Evolutionary conservation across 1,140 invertebrate species (phyloP), one percentile per base, ranked within the genome.

Genomic region (Hypothenemus hampei): DNA sequence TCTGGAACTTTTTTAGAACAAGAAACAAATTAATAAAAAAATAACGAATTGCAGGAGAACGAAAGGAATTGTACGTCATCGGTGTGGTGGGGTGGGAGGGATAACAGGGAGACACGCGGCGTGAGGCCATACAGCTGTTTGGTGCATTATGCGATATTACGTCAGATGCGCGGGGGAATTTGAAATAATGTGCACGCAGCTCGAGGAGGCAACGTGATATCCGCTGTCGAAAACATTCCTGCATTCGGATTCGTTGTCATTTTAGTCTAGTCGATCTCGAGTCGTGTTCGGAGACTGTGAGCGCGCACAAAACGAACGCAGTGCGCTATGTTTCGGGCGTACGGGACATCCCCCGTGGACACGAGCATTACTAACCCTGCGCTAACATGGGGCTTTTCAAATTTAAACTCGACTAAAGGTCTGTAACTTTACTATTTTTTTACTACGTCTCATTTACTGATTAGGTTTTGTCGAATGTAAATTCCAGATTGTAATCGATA

Each of bases 321-420:
- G 53, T 55, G 60, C 58, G 60, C 59, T 52, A 69, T 69, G 67
- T 69, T 69, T 57, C 61, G 67, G 45, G 67, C 67, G 44, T 69
- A 68, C 57, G 65, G 66, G 48, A 60, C 65, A 35, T 63, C 67
- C 44, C 63, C 67, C 18, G 59, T 68, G 46, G 66, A 68, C 46
- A 59, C 62, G 40, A 52, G 10, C 49, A 41, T 52, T 19, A 52
- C 50, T 52, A 49, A 54, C 50, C 36, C 62, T 48, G 50, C 65
- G 31, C 46, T 60, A 19, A 36, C 62, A 37, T 68, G 66, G 65
- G 57, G 59, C 44, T 48, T 64, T 36, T 41, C 51, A 29, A 61
- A 57, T 49, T 66, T 65, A 53, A 62, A 58, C 53, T 18, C 58
- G 11, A 26, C 23, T 13, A 57, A 57, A 57, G 54, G 54, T 57